Percentiles rank a stretch among this genome's conserved stretches.
Evolutionary conservation across 2,888 invertebrate species (phyloP).

Genomic region (Drosophila prostipennis): DNA sequence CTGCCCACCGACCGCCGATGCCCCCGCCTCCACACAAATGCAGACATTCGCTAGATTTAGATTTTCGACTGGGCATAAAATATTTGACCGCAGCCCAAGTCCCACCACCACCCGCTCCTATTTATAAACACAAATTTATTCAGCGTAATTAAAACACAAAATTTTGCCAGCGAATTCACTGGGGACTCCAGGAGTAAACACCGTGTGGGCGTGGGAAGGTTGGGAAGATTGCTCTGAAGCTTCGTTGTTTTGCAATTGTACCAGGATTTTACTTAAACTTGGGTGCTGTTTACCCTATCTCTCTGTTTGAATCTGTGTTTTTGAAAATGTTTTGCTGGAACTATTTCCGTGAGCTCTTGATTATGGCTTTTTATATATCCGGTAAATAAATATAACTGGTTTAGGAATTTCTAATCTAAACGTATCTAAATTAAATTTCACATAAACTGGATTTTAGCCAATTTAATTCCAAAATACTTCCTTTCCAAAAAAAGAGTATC

Average conservation of each 20-base stretch:
- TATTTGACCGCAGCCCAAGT: constrained; percentile 72
- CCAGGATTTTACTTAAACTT: constrained; percentile 43
- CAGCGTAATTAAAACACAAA: constrained; percentile 81
- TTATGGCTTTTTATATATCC: neutral
- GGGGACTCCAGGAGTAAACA: constrained; percentile 34
- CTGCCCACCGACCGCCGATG: constrained; percentile 13
- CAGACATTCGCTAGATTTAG: constrained; percentile 75
- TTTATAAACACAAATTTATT: constrained; percentile 80
- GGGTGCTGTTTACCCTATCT: constrained; percentile 39
- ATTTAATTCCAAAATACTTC: neutral
- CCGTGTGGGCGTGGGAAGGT: neutral
- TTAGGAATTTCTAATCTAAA: too few relatives aligned
- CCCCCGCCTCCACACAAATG: constrained; percentile 47
- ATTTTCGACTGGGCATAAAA: constrained; percentile 72
- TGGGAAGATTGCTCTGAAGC: constrained; percentile 20
- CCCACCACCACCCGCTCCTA: constrained; percentile 49
- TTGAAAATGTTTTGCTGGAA: constrained; percentile 1
- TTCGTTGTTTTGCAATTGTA: constrained; percentile 70
- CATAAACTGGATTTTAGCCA: neutral
- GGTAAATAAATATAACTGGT: too few relatives aligned
- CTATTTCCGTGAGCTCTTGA: constrained; percentile 4
- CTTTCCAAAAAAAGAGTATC: neutral
- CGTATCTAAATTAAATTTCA: too few relatives aligned
- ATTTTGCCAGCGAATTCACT: constrained; percentile 55
- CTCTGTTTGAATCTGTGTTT: neutral